Evolutionary conservation across 2,797 vertebrate genomes (phyloP), one percentile per base, ranked within the genome.

Genomic region (Cyprinodon diabolis): DNA sequence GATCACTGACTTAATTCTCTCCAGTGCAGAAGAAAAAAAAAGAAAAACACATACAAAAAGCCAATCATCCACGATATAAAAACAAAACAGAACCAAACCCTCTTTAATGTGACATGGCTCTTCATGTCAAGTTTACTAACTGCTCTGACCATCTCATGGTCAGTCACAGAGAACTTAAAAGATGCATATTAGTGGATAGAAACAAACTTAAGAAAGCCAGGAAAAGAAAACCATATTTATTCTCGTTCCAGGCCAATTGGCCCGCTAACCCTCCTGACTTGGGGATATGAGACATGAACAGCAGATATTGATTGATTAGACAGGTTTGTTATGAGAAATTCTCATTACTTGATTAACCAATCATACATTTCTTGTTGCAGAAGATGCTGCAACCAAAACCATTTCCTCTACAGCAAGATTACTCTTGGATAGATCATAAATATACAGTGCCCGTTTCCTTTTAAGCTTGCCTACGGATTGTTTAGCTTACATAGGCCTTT

Each of bases 1-100:
- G 82, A 81, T 84, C 74, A 85, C 72, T 84, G 82, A 67, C 65
- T 86, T 83, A 75, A 86, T 84, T 84, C 25, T 40, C 68, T 71
- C 25, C 47, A 58, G 68, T 54, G 69, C 19, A 82, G 85, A 85
- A 75, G 40, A 43, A 19, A 43, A 43, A 52, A 14, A 8, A 43
- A 43, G 40, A 43, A 5, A 43, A 43, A 43, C 40, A 43, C 40
- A 43, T 8, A 43, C 40, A 43, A 5, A 43, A 43, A 43, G 1
- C 40, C 40, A 43, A 43, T 19, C 8, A 11, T 19, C 60, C 5
- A n/a, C n/a, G n/a, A 63, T 63, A n/a, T 43, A 10, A 43, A 63
- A 14, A 14, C 7, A 48, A 43, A 56, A 25, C 37, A 66, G 72
- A 23, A 75, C 6, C 40, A 79, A 78, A 78, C 3, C 15, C 57